A percentile compares a stretch with the other conserved stretches of the same genome.
Conservation (phyloP, 2,113 vertebrate species). For the Regulus satrapa region DNA sequence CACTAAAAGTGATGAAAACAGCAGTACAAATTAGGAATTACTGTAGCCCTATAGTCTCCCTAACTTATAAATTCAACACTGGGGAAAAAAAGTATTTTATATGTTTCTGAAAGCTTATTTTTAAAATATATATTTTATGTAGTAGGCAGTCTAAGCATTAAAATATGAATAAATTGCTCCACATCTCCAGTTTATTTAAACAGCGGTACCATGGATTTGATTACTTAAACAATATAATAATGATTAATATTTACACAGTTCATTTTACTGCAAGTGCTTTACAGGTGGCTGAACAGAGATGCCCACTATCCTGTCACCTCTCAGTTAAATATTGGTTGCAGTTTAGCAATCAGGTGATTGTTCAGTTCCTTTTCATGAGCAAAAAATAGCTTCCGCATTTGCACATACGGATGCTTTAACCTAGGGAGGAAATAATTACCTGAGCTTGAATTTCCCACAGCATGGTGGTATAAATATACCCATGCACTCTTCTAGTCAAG, state of each 20-base stretch:
- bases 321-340: not conserved
- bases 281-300: not conserved
- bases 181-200: conserved; percentile 30
- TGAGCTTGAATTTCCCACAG: not conserved
- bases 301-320: not conserved
- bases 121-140: conserved; percentile 19
- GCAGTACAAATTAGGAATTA: conserved; percentile 40
- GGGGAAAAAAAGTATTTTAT: not conserved
- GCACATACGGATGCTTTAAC: not conserved
- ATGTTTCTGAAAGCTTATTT: conserved; percentile 4
- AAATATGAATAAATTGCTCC: conserved; percentile 14
- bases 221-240: conserved; percentile 22
- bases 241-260: conserved; percentile 9
- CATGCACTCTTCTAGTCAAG: not conserved
- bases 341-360: not conserved
- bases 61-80: conserved; percentile 3
- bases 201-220: not conserved
- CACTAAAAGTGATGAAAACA: conserved; percentile 11
- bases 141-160: not conserved
- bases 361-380: not conserved
- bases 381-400: not conserved
- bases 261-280: not conserved
- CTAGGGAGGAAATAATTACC: not conserved
- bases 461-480: not conserved
- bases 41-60: not conserved